Conservation (phyloP, 1,140 invertebrate genomes). For the Ladona fulva region DNA sequence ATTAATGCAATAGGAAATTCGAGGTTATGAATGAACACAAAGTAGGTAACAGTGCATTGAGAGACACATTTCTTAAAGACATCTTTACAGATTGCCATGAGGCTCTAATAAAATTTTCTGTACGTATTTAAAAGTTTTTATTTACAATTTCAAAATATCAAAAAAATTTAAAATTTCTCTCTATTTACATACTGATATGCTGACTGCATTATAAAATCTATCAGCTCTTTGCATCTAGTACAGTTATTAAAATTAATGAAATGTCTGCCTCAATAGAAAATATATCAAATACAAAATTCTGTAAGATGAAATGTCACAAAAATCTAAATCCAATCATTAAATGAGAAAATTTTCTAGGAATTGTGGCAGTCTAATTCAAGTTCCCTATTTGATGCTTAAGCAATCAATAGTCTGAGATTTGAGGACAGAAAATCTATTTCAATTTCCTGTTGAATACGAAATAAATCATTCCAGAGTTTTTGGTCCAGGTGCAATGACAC, state of each 20-base stretch:
- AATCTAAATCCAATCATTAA: neutral
- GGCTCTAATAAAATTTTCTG: neutral
- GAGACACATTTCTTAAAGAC: neutral
- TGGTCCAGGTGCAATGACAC: neutral
- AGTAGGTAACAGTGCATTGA: neutral
- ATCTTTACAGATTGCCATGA: neutral
- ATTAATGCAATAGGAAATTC: neutral
- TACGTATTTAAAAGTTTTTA: neutral
- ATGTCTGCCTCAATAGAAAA: neutral
- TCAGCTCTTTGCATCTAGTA: neutral
- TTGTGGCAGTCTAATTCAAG: neutral
- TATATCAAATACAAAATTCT: neutral
- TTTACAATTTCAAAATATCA: conserved; percentile 4
- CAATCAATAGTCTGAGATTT: neutral
- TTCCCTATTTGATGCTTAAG: neutral
- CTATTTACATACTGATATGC: conserved; percentile 6
- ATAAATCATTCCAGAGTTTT: neutral
- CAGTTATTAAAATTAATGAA: neutral
- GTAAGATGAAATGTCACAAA: neutral
- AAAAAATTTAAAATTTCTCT: neutral
- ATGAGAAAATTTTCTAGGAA: neutral
- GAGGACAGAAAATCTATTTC: neutral
- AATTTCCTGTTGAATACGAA: neutral
- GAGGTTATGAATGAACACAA: neutral
- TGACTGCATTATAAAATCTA: conserved; percentile 4